These are phyloP conservation scores for Cryptoblepharus egeriae DNA, from an alignment of 2,797 vertebrate species.

Conservation along the genomic window DNA sequence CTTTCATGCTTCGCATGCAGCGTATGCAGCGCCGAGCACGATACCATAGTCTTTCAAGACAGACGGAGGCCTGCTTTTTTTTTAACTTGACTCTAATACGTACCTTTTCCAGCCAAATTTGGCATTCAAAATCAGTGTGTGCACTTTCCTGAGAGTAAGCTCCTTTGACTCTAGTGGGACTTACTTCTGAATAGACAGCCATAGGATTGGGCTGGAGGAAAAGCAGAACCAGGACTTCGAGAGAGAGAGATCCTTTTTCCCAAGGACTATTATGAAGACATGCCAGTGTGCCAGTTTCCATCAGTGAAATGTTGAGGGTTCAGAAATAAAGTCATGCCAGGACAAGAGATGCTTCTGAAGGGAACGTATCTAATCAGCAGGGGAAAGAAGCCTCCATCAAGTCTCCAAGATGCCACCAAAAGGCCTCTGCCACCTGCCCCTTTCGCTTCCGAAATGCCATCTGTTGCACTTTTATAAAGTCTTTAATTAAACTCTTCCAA, in stretches of 20 bases:
- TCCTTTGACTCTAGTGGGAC: too few relatives aligned
- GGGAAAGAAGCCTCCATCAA: slow-evolving; percentile 18
- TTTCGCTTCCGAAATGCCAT: slow-evolving; percentile 39
- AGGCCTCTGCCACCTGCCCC: background rate
- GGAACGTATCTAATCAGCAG: background rate
- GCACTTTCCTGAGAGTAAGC: too few relatives aligned
- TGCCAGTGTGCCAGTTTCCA: background rate
- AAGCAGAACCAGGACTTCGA: background rate
- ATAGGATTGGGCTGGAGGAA: too few relatives aligned
- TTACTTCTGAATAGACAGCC: too few relatives aligned
- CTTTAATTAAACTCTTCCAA: slow-evolving; percentile 66
- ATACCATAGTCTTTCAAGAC: too few relatives aligned
- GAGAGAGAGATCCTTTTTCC: background rate
- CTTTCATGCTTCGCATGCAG: too few relatives aligned
- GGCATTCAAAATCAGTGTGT: too few relatives aligned
- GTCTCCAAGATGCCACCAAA: background rate
- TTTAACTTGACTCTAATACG: too few relatives aligned
- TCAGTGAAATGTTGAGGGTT: background rate
- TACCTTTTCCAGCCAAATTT: too few relatives aligned
- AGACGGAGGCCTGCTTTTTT: too few relatives aligned
- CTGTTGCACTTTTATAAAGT: slow-evolving; percentile 54
- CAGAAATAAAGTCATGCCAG: background rate
- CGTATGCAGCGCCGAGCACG: too few relatives aligned
- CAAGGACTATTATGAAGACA: background rate
- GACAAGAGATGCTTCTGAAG: background rate